Evolutionary conservation across 2,113 vertebrate genomes (phyloP), one percentile per base, ranked within the genome.

Genomic region (Sander lucioperca): DNA sequence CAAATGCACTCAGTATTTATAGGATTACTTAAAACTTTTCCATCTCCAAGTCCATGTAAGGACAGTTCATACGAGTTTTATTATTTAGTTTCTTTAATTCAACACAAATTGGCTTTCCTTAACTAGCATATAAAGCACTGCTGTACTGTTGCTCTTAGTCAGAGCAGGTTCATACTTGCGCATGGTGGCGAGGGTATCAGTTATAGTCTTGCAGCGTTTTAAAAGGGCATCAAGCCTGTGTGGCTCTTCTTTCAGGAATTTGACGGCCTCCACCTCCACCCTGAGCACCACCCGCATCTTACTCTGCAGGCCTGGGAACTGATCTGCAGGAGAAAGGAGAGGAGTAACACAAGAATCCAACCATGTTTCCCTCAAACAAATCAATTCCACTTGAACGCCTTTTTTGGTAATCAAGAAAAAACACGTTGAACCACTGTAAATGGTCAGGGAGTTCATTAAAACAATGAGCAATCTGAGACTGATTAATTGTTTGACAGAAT

Each of bases 221-320:
- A 99, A 96, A 19, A 99, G 94, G 23, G 97, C 97, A 0, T 99
- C 98, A 2, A 99, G 96, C 73, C 98, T 96, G 92, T 97, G 98
- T 0, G 98, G 98, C 91, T 99, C 98, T 88, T 99, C 98, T 93
- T 99, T 99, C 84, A 99, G 96, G 95, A 99, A 99, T 80, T 99
- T 99, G 50, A 99, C 98, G 0, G 98, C 98, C 87, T 99, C 98
- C 86, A 99, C 98, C 91, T 99, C 98, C 84, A 99, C 98, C 4
- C 98, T 94, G 70, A 99, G 96, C 88, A 99, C 97, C 43, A 99
- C 97, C 5, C 98, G 96, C 98, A 99, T 99, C 95, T 99, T 99
- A 95, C 98, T 99, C 94, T 99, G 98, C 90, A 99, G 96, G 83
- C 97, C 95, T 18, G 98, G 98, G 92, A 99, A 99, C 89, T 99